Evolutionary conservation across 2,113 vertebrate genomes (phyloP), one percentile per base, ranked within the genome.

Genomic region (Ovibos moschatus): DNA sequence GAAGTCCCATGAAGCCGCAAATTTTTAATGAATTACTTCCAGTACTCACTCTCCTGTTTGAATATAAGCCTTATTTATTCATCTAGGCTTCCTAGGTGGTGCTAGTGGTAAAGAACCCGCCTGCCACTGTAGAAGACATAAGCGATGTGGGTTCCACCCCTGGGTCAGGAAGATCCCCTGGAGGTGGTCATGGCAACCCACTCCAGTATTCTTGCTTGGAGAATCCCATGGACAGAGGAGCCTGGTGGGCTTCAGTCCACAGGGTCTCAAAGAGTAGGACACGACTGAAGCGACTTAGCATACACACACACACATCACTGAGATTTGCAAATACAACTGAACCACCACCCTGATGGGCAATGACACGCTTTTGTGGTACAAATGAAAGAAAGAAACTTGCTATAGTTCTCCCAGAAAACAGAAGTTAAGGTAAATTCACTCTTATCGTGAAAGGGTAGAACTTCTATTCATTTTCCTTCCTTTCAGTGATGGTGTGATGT

Each of bases 311-410:
- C 19, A 92, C 23, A 57, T 40, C 67, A 25, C 9, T 82, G 36
- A 90, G n/a, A 51, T 50, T 40, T 58, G 7, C 6, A 7, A 74
- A 57, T 33, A 64, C 4, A 45, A 67, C 25, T 16, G 82, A 84
- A 15, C 23, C 55, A 78, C 55, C 50, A 82, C 60, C 40, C 2
- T 53, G 74, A 81, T 67, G 60, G 45, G 83, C 3, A 74, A 17
- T 45, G 78, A 67, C 27, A 45, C 16, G 16, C 27, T 93, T 91
- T 83, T 36, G 36, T 8, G 19, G 27, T 11, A 43, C 13, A 45
- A 74, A 36, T 2, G 36, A 76, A 96, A 94, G 92, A 87, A 86
- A 95, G 16, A 84, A 78, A 92, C 90, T 47, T 51, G 4, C 17
- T 76, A 21, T 25, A 74, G 16, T 53, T 82, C 23, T 91, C 30